These are phyloP conservation scores for Virgularia gustaviana DNA, from an alignment of 92 coral and sea anemone genomes.

Conservation along the genomic window DNA sequence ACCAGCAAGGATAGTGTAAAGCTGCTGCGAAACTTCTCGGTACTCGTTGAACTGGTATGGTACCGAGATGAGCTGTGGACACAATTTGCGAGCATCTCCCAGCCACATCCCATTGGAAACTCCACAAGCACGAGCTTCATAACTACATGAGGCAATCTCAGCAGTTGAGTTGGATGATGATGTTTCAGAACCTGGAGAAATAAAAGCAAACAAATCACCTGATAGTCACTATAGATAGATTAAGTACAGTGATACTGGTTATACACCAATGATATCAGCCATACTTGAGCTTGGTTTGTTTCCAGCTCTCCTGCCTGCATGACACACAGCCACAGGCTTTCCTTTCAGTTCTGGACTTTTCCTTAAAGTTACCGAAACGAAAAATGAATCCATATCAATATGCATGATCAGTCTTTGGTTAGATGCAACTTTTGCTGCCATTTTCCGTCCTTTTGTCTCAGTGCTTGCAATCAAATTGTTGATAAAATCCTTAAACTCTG, in stretches of 20 bases:
- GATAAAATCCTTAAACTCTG: slow-evolving; percentile 84
- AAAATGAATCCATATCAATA: slow-evolving; percentile 97
- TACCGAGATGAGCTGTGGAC: slow-evolving; percentile 79
- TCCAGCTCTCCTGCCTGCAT: slow-evolving; percentile 69
- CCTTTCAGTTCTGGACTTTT: slow-evolving; percentile 77
- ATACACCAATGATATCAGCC: too few species aligned
- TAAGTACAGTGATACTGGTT: too few species aligned
- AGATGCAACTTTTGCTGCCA: slow-evolving; percentile 34
- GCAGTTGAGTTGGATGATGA: slow-evolving; percentile 77
- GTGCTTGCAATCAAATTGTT: slow-evolving; percentile 62
- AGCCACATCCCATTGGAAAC: slow-evolving; percentile 91
- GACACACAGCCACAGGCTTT: slow-evolving; percentile 97
- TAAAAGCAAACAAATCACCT: not conserved
- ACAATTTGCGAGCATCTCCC: slow-evolving; percentile 82
- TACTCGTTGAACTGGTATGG: slow-evolving; percentile 88
- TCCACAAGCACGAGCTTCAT: slow-evolving; percentile 82
- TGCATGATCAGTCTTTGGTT: slow-evolving; percentile 83
- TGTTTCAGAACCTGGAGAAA: not conserved
- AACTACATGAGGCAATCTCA: slow-evolving; percentile 97
- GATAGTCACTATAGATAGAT: not conserved
- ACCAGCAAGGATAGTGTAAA: slow-evolving; percentile 81
- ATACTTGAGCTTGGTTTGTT: too few species aligned
- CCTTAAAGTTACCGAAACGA: slow-evolving; percentile 81
- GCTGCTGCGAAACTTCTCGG: slow-evolving; percentile 74
- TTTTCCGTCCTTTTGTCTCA: slow-evolving; percentile 21